Conservation (phyloP, 2,888 invertebrate species). For the Troides oblongomaculatus region DNA sequence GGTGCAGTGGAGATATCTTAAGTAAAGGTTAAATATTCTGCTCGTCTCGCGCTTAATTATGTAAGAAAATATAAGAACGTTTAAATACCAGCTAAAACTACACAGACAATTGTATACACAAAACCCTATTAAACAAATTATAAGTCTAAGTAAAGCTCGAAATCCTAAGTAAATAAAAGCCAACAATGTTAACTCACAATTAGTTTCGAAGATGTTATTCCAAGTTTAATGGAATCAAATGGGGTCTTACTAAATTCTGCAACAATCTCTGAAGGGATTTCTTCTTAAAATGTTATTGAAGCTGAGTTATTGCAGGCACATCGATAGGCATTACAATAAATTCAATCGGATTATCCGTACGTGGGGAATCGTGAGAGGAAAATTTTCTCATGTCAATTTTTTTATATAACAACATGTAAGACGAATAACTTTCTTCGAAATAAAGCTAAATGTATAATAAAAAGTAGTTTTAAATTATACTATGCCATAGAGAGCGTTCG, state of each 20-base stretch:
- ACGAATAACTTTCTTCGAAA: neutral
- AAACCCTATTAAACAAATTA: constrained; percentile 2
- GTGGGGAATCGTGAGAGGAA: constrained; percentile 12
- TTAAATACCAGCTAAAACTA: neutral
- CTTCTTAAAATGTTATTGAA: constrained; percentile 20
- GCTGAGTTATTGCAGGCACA: constrained; percentile 16
- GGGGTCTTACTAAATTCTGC: constrained; percentile 3
- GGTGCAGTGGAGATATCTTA: too few relatives aligned
- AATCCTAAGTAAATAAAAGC: constrained; percentile 3
- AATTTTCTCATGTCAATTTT: constrained; percentile 9
- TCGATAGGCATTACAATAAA: constrained; percentile 24
- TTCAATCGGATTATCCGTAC: constrained; percentile 24
- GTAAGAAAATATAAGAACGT: too few relatives aligned
- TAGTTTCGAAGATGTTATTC: constrained; percentile 1
- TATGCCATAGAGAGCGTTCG: too few relatives aligned
- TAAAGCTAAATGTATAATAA: too few relatives aligned
- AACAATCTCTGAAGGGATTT: constrained; percentile 9
- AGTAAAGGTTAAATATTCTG: too few relatives aligned
- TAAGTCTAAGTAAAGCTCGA: constrained; percentile 1
- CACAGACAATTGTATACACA: neutral
- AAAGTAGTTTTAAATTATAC: too few relatives aligned
- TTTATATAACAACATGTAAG: neutral
- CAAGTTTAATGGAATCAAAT: constrained; percentile 3
- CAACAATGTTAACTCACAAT: constrained; percentile 1
- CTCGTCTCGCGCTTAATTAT: too few relatives aligned